Evolutionary conservation across 1,140 invertebrate genomes (phyloP).

Genomic region (Drosophila ambigua): DNA sequence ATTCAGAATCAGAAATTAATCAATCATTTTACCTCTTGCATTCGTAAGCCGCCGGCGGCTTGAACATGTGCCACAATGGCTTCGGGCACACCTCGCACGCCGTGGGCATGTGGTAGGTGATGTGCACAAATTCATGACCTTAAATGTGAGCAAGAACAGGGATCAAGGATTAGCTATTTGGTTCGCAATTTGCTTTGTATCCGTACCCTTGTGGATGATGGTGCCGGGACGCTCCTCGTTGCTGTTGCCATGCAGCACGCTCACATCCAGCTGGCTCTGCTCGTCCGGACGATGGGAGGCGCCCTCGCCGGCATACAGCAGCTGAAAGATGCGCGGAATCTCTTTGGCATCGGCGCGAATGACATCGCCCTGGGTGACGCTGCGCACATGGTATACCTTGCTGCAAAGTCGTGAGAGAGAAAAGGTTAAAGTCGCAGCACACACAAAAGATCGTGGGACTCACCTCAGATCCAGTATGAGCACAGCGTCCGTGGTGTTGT

Average conservation of each 20-base stretch:
- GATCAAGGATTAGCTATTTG: too few species aligned
- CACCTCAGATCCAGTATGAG: constrained; percentile 97
- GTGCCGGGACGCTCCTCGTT: constrained; percentile 90
- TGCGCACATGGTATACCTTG: constrained; percentile 99
- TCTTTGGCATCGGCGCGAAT: constrained; percentile 99
- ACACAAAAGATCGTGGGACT: neutral
- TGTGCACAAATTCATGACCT: constrained; percentile 97
- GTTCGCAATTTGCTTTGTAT: neutral
- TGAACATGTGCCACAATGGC: constrained; percentile 98
- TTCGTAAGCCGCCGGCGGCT: constrained; percentile 97
- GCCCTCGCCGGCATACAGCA: constrained; percentile 96
- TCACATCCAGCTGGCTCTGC: constrained; percentile 83
- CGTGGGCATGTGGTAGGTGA: constrained; percentile 99
- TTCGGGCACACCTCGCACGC: constrained; percentile 98
- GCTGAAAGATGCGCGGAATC: constrained; percentile 99
- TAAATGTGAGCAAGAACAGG: neutral
- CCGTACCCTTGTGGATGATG: constrained; percentile 89
- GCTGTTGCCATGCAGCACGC: constrained; percentile 84
- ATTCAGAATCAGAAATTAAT: neutral
- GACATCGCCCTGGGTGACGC: constrained; percentile 99
- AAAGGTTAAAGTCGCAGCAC: neutral
- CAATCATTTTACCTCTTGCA: constrained; percentile 90
- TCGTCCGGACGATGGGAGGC: constrained; percentile 94
- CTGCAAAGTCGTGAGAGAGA: constrained; percentile 84
- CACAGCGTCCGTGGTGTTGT: constrained; percentile 95